These are phyloP conservation scores for Columbina picui DNA, from an alignment of 2,113 vertebrate genomes.

Conservation along the genomic window DNA sequence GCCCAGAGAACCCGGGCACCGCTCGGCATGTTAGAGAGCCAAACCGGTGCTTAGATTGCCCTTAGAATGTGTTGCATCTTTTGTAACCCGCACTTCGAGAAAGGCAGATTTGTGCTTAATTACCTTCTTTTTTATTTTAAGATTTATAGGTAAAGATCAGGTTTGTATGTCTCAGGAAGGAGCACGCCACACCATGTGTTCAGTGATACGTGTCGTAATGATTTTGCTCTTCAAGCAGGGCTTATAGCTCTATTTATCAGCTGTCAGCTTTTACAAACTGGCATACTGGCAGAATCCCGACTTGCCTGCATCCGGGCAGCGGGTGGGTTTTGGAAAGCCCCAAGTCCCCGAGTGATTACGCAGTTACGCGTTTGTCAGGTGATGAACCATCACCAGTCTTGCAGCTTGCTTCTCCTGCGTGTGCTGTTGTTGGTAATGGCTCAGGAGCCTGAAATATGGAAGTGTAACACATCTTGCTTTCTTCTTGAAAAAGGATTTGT, in stretches of 20 bases:
- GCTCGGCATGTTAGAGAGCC: accelerated
- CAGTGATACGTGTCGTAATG: accelerated
- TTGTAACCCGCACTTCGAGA: neutral
- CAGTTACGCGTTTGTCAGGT: neutral
- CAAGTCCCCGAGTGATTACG: neutral
- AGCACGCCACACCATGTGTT: accelerated
- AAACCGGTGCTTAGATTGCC: accelerated
- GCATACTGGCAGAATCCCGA: neutral
- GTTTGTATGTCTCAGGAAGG: neutral
- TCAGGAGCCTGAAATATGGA: neutral
- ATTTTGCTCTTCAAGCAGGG: neutral
- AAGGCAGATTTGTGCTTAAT: neutral
- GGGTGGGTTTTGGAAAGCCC: neutral
- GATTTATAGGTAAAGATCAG: neutral
- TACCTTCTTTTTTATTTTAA: neutral
- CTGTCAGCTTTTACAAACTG: neutral
- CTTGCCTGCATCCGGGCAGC: accelerated
- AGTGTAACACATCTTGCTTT: neutral
- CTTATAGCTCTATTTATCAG: neutral
- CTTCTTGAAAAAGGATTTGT: neutral
- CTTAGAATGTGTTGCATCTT: neutral
- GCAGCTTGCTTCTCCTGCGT: neutral
- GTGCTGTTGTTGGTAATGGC: neutral
- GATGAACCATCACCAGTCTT: neutral
- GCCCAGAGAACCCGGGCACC: neutral